Base-by-base conservation (phyloP, 2,888 invertebrate genomes). In the Scelioninae gen. 1 region DNA sequence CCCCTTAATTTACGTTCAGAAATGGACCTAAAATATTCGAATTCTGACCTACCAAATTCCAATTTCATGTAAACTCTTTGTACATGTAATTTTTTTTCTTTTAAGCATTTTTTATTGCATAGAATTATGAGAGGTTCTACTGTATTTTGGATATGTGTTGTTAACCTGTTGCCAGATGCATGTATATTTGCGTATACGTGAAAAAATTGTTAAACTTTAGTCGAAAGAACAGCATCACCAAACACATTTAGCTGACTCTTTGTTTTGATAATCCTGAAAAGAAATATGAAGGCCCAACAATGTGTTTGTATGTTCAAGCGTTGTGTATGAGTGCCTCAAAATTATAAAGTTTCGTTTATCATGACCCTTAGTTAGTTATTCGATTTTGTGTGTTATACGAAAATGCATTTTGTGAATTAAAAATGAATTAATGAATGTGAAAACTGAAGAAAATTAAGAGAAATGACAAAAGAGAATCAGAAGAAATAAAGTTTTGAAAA, bases 151-250 rank as follows among this genome's bases (percentile, higher is more conserved):
- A 13, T 15, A 16, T 31, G 47, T 69, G 47, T 40, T 69, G 47
- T 40, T 56, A 75, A 65, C 55, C 55, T 74, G 55, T 8, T 49
- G 1, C 43, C 4, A 16, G 34, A 34, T 40, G 34, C 9, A 34
- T 40, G 32, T 23, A 5, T 45, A 32, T 32, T 45, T 29, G 60
- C 53, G 43, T 68, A 38, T 55, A n/a, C 16, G 13, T 23, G 13
- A 34, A 56, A 55, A 34, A 13, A 11, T 16, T 10, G 10, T 38
- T 10, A 43, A 16, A 63, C 47, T 34, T 32, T 71, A 74, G 71
- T 66, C 74, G 80, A 79, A 66, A 78, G 80, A 68, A 68, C 66
- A 65, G 76, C 88, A 91, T 91, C 91, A 92, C 91, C 91, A 91
- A 91, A 91, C 91, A 89, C 87, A 88, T 88, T 87, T 85, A 87